Base-by-base conservation (phyloP, 2,797 vertebrate species). In the Bradypodion ventrale region DNA sequence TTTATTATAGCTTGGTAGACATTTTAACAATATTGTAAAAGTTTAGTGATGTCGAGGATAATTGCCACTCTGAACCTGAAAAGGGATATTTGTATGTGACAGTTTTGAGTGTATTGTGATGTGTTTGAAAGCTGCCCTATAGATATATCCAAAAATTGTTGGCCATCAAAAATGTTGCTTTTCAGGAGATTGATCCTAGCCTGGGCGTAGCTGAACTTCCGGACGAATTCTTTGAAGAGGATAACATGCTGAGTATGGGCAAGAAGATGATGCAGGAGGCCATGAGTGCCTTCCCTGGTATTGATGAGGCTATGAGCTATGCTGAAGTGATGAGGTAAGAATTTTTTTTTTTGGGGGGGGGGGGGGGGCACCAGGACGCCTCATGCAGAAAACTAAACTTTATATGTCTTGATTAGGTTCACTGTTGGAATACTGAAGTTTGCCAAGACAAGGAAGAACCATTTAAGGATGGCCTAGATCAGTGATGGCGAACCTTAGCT, bases 241-340 rank as follows among this genome's bases (percentile, higher is more conserved):
- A 99, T 94, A 99, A 97, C 94, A 98, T 99, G 98, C 95, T 98
- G 44, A 98, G 98, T 92, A 98, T 99, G 98, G 98, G 98, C 75
- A 99, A 99, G 94, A 99, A 98, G 93, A 99, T 99, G 98, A 99
- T 99, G 98, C 98, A 99, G 94, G 98, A 99, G 87, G 98, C 98
- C 70, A 98, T 99, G 98, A 98, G 98, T 0, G 98, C 98, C 59
- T 99, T 99, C 91, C 98, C 98, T 0, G 98, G 98, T 85, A 98
- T 98, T 0, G 98, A 98, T 0, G 98, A 98, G 92, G 98, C 98
- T 85, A 99, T 99, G 98, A 99, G 98, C 95, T 99, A 99, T 0
- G 98, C 97, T 0, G 98, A 98, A 91, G 98, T 98, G 93, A 99
- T 98, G 98, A 98, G 98, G 97, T 98, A 80, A 87, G 88, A 60